Conservation (phyloP, 2,797 vertebrate species). For the Lophius americanus region DNA sequence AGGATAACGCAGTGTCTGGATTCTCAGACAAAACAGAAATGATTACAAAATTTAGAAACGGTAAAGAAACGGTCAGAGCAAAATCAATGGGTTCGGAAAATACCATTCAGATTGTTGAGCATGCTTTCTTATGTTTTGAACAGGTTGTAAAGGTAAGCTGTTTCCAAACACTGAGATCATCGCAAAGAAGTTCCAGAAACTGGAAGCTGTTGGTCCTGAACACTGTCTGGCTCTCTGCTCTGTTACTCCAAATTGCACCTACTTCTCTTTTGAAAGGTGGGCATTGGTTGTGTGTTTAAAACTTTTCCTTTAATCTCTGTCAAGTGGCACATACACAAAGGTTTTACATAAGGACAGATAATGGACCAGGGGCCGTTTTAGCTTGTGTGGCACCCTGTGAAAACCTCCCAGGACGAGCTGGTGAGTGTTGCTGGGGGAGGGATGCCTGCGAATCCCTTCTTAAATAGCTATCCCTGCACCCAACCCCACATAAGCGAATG, state of each 20-base stretch:
- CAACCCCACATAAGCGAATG: no score
- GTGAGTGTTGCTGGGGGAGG: no score
- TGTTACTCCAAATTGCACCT: constrained; percentile 62
- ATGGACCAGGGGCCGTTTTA: no score
- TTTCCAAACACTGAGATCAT: constrained; percentile 39
- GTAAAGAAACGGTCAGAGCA: constrained; percentile 17
- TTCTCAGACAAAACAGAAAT: constrained; percentile 49
- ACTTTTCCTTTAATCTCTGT: no score
- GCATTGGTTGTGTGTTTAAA: background rate
- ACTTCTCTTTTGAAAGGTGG: constrained; percentile 53
- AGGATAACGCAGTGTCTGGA: constrained; percentile 51
- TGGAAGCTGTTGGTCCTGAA: constrained; percentile 49
- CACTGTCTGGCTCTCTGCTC: constrained; percentile 69
- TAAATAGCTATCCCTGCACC: no score
- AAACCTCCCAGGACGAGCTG: no score
- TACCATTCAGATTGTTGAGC: background rate
- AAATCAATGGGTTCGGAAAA: no score
- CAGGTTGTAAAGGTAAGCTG: constrained; percentile 49
- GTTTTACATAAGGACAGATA: no score
- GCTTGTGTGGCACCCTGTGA: no score
- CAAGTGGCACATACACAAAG: no score
- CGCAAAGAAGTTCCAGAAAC: constrained; percentile 4
- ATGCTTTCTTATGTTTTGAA: background rate
- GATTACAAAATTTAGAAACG: background rate
- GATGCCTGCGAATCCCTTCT: no score